Conservation (phyloP, 2,113 vertebrate genomes). For the Mola mola region DNA sequence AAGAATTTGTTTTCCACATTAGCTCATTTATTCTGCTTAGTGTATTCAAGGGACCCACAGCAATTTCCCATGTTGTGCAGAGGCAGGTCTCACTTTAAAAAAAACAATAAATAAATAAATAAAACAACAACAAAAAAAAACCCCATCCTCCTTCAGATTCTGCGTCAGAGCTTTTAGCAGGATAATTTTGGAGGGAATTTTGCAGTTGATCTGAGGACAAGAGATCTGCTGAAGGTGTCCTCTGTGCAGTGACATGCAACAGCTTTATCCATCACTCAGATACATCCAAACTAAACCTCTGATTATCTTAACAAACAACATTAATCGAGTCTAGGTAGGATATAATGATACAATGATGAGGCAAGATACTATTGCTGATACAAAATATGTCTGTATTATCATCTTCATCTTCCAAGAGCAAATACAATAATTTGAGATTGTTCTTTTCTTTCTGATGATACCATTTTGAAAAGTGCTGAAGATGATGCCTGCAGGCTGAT, state of each 20-base stretch:
- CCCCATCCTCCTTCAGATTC: constrained; percentile 16
- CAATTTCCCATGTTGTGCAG: constrained; percentile 12
- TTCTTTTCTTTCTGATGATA: constrained; percentile 45
- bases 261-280: constrained; percentile 17
- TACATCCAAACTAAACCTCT: constrained; percentile 16
- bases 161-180: constrained; percentile 41
- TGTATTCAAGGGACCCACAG: constrained; percentile 27
- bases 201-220: constrained; percentile 41
- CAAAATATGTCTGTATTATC: constrained; percentile 26
- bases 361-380: constrained; percentile 26
- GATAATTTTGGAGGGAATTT: constrained; percentile 33
- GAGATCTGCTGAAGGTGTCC: constrained; percentile 41
- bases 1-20: constrained; percentile 22
- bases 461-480: constrained; percentile 61
- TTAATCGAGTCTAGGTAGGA: constrained; percentile 16
- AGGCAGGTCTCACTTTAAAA: constrained; percentile 38
- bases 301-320: constrained; percentile 39
- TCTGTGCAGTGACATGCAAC: constrained; percentile 10
- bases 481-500: constrained; percentile 52
- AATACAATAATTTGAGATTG: constrained; percentile 37
- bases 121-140: constrained; percentile 29
- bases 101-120: too few species aligned
- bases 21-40: constrained; percentile 26
- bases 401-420: constrained; percentile 16
- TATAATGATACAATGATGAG: constrained; percentile 27